phyloP scores from a whole-genome alignment of 2,888 invertebrate genomes.

The Cecidostiba fungosa region DNA sequence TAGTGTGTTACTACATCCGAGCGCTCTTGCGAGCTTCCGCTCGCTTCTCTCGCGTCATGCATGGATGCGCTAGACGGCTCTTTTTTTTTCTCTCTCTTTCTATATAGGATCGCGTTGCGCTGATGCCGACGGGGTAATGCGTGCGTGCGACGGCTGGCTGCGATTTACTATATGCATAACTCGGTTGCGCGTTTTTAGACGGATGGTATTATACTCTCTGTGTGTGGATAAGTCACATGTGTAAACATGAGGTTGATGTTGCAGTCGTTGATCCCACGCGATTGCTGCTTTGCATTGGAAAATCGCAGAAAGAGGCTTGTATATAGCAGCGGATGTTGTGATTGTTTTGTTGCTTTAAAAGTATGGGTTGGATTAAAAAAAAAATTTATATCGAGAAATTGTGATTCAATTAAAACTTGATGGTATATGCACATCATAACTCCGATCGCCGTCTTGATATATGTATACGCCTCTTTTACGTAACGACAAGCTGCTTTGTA shows the following conservation, averaged over 20 bases:
- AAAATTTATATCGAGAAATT: no score
- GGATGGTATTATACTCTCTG: neutral
- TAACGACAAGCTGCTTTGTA: neutral
- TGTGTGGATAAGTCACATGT: neutral
- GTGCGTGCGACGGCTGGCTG: neutral
- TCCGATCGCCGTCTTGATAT: no score
- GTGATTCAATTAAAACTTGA: no score
- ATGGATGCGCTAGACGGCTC: slow-evolving; percentile 49
- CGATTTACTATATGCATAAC: neutral
- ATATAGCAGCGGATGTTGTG: neutral
- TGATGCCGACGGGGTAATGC: neutral
- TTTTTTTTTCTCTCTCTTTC: slow-evolving; percentile 8
- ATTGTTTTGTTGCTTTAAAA: no score
- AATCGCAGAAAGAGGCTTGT: neutral
- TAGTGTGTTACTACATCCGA: slow-evolving; percentile 44
- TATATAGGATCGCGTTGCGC: neutral
- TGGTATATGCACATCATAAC: no score
- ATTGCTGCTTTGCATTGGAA: neutral
- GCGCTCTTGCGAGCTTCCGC: slow-evolving; percentile 49
- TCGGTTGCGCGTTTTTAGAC: slow-evolving; percentile 3
- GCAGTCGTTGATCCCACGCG: neutral
- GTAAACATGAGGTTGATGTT: neutral
- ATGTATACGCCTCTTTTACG: neutral
- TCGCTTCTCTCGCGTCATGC: slow-evolving; percentile 55
- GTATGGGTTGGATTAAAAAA: no score